Base-by-base conservation (phyloP, 2,888 invertebrate genomes). In the Griposia aprilina region DNA sequence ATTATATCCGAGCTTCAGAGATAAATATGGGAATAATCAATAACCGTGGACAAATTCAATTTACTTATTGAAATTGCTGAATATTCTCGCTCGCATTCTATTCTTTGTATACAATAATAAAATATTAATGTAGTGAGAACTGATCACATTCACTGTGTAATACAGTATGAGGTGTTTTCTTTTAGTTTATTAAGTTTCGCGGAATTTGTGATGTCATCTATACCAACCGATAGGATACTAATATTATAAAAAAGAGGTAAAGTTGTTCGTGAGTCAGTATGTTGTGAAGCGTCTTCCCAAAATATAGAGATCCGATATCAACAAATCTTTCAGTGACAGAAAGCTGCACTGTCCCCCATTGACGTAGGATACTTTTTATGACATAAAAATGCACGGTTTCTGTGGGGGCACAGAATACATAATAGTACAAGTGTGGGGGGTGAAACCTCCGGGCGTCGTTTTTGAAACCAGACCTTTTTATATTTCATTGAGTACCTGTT, bases 51-150 rank as follows among this genome's bases (percentile, higher is more conserved):
- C 23, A 48, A 63, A 55, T 26, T 23, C 52, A 55, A 26, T 55
- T 78, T 55, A n/a, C 13, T 48, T 60, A 45, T 45, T 67, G 17
- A 45, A 77, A 77, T 60, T 60, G 11, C 23, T n/a, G 57, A 36
- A 36, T 65, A 17, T 6, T 63, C n/a, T 55, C 7, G n/a, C 55
- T 55, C 30, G 66, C n/a, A 52, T n/a, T 45, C 23, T 8, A 15
- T 20, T 76, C 4, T 63, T 63, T n/a, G 15, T 13, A 63, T 63
- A 48, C 55, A 36, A 55, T 5, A 30, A 55, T 55, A 55, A 36
- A 17, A 55, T 36, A 63, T n/a, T 30, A 15, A 52, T 30, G 20
- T 15, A 20, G 62, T 17, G 45, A 45, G 41, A 59, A 50, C 41
- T 26, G 48, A 52, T 41, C 41, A 45, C 2, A 45, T n/a, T 76